Percentiles rank a stretch among this genome's conserved stretches.
Evolutionary conservation across 2,888 invertebrate species (phyloP).

Genomic region (Ecliptopera silaceata): DNA sequence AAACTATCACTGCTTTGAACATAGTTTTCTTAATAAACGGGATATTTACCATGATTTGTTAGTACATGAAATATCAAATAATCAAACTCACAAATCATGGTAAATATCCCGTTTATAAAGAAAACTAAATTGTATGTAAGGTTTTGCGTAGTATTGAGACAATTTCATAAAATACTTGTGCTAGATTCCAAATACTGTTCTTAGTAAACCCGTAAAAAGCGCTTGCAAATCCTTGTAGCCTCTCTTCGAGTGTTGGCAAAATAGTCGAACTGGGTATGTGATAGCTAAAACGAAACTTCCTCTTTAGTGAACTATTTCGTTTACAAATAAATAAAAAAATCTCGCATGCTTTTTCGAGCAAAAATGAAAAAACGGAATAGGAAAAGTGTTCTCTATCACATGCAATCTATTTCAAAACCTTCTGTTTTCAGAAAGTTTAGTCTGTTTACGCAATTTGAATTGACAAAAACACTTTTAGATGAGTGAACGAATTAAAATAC

Average conservation of each 20-base stretch:
- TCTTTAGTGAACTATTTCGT: slow-evolving; percentile 47
- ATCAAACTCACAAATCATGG: too few relatives aligned
- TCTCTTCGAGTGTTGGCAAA: slow-evolving; percentile 60
- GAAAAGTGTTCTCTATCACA: neutral
- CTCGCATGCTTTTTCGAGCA: neutral
- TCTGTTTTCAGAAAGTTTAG: neutral
- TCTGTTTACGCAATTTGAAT: neutral
- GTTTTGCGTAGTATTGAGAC: too few relatives aligned
- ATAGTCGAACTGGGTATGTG: slow-evolving; percentile 67
- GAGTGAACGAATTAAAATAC: too few relatives aligned
- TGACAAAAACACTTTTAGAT: neutral
- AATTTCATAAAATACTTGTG: neutral
- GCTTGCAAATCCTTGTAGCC: slow-evolving; percentile 67
- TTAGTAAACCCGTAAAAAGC: slow-evolving; percentile 64
- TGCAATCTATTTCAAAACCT: neutral
- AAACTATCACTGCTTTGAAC: too few relatives aligned
- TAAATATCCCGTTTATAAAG: too few relatives aligned
- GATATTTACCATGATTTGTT: too few relatives aligned
- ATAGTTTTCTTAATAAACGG: too few relatives aligned
- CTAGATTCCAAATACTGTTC: slow-evolving; percentile 47
- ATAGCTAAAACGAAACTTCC: slow-evolving; percentile 71
- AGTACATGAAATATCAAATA: too few relatives aligned
- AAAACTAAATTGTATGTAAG: too few relatives aligned
- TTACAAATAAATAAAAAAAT: slow-evolving; percentile 6
- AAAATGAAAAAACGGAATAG: neutral